Percentiles rank a stretch among this genome's conserved stretches.
These are phyloP conservation scores for Ibycter americanus DNA, from an alignment of 2,797 vertebrate species.

Conservation along the genomic window DNA sequence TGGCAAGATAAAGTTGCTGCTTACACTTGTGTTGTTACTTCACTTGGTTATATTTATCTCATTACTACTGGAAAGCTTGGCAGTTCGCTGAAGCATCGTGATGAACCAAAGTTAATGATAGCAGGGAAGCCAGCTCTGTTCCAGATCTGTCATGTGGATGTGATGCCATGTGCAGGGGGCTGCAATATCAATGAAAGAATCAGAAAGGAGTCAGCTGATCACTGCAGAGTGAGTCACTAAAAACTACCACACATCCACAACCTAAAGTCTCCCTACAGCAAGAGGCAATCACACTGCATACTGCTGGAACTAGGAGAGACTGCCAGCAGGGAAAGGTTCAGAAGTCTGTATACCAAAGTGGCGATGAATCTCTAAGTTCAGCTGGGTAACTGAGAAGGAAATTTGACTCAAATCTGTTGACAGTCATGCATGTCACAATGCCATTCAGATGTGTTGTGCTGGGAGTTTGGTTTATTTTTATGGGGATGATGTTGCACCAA, in stretches of 20 bases:
- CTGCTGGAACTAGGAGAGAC: background rate
- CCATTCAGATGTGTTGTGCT: background rate
- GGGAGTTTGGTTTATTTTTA: slow-evolving; percentile 2
- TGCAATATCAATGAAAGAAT: slow-evolving; percentile 24
- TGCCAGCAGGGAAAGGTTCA: background rate
- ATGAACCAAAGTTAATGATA: slow-evolving; percentile 47
- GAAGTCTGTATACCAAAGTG: background rate
- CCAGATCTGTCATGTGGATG: slow-evolving; percentile 33
- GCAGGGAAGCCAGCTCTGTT: slow-evolving; percentile 23
- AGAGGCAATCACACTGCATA: background rate
- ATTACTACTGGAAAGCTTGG: slow-evolving; percentile 53
- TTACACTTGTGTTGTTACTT: background rate
- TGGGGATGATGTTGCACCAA: background rate
- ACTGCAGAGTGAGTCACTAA: background rate
- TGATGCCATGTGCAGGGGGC: background rate
- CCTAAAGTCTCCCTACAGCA: background rate
- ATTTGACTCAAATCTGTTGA: slow-evolving; percentile 11
- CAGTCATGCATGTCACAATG: background rate
- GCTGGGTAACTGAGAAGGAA: background rate
- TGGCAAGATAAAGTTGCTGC: slow-evolving; percentile 29
- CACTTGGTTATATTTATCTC: slow-evolving; percentile 39
- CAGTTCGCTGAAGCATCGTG: background rate
- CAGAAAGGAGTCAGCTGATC: background rate
- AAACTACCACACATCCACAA: background rate
- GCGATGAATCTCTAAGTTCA: background rate